Percentiles rank a stretch among this genome's conserved stretches.
phyloP scores from a whole-genome alignment of 2,113 vertebrate species.

The Conger conger region DNA sequence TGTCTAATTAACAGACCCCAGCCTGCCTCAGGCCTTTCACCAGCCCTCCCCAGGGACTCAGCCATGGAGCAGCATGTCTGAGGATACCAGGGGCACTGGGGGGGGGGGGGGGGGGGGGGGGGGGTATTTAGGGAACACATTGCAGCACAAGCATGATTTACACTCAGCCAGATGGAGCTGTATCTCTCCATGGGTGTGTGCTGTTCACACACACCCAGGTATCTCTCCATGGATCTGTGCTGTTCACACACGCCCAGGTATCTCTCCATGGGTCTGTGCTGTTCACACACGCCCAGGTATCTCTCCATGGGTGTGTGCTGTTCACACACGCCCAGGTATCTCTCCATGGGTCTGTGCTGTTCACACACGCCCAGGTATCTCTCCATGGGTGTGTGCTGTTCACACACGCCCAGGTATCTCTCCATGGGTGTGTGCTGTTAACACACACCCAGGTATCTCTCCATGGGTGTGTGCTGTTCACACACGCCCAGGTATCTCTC shows the following conservation, averaged over 20 bases:
- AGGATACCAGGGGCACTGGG: background rate
- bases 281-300: too few species aligned
- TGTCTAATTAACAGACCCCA: background rate
- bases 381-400: too few species aligned
- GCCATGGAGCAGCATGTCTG: background rate
- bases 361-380: too few species aligned
- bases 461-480: too few species aligned
- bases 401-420: too few species aligned
- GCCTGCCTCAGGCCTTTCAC: background rate
- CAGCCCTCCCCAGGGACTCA: background rate
- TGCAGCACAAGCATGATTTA: background rate
- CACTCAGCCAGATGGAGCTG: background rate
- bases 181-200: background rate
- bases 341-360: too few species aligned
- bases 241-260: background rate
- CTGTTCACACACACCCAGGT: background rate
- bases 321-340: too few species aligned
- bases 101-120: background rate
- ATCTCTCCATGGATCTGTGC: background rate
- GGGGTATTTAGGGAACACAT: background rate
- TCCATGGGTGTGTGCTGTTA: too few species aligned
- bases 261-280: background rate
- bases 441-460: too few species aligned
- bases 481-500: too few species aligned
- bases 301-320: too few species aligned